Evolutionary conservation across 2,888 invertebrate genomes (phyloP).

Genomic region (Nymphalis urticae): DNA sequence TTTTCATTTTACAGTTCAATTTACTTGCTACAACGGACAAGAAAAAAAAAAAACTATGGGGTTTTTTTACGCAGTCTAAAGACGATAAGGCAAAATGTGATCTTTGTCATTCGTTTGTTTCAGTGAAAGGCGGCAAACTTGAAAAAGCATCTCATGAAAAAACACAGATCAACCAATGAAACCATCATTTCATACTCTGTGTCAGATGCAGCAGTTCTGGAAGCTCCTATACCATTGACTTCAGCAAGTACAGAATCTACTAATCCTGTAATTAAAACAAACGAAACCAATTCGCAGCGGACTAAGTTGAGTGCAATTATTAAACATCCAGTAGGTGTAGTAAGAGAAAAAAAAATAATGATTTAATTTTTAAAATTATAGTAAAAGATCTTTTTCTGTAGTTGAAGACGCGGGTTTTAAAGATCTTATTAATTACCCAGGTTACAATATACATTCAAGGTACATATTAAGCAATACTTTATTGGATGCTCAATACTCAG

Average conservation of each 20-base stretch:
- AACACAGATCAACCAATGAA: no score
- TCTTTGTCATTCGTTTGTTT: conserved; percentile 39
- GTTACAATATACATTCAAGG: conserved; percentile 27
- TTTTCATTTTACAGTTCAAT: no score
- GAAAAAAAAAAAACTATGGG: conserved; percentile 35
- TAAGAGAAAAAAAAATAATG: conserved; percentile 38
- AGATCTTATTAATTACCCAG: conserved; percentile 40
- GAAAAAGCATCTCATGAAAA: no score
- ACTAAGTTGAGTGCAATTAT: conserved; percentile 37
- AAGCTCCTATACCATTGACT: no score
- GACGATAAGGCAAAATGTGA: conserved; percentile 38
- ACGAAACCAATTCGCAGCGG: conserved; percentile 20
- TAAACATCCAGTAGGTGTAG: conserved; percentile 13
- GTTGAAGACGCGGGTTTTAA: conserved; percentile 42
- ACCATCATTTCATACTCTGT: no score
- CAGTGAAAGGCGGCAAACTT: conserved; percentile 41
- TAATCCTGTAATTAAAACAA: no score
- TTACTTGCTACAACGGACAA: no score
- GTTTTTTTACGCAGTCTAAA: conserved; percentile 34
- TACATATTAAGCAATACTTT: conserved; percentile 39
- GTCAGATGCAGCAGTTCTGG: no score
- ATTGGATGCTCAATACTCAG: conserved; percentile 38
- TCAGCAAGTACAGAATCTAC: no score
- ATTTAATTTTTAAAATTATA: conserved; percentile 41
- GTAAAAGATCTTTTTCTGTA: conserved; percentile 41